A percentile compares a stretch with the other conserved stretches of the same genome.
These are phyloP conservation scores for Tetramorium bicarinatum DNA, from an alignment of 2,888 invertebrate species.

Conservation along the genomic window DNA sequence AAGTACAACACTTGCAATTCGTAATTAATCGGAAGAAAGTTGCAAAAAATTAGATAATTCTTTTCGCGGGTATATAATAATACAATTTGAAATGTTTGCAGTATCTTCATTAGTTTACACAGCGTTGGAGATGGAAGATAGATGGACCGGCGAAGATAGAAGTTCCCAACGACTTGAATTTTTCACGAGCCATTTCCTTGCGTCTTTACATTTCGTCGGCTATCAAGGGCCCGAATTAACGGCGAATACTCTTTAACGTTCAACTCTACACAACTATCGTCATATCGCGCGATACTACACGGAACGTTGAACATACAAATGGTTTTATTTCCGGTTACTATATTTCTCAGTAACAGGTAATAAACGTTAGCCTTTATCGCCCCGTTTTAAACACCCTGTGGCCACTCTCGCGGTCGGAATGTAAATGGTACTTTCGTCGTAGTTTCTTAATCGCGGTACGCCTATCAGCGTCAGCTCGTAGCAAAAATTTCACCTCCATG, in stretches of 20 bases:
- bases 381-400: conserved; percentile 66
- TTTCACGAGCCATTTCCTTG: conserved; percentile 72
- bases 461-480: conserved; percentile 50
- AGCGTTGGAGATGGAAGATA: conserved; percentile 18
- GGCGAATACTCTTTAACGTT: conserved; percentile 65
- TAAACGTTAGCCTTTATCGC: conserved; percentile 76
- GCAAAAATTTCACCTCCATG: conserved; percentile 56
- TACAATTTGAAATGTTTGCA: conserved; percentile 7
- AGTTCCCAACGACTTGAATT: conserved; percentile 57
- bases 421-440: conserved; percentile 63
- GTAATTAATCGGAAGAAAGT: not conserved
- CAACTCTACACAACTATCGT: conserved; percentile 61
- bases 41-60: not conserved
- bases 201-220: conserved; percentile 58
- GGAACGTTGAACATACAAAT: conserved; percentile 76
- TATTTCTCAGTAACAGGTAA: conserved; percentile 74
- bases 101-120: conserved; percentile 31
- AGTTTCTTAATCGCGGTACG: conserved; percentile 33
- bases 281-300: conserved; percentile 70
- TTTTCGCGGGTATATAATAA: not conserved
- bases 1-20: not conserved
- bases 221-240: conserved; percentile 68
- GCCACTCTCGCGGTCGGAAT: conserved; percentile 66
- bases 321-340: conserved; percentile 74
- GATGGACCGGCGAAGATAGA: conserved; percentile 44